Percentiles rank a stretch among this genome's conserved stretches.
phyloP scores from a whole-genome alignment of 2,888 invertebrate species.

The Drosophila maculinotata region DNA sequence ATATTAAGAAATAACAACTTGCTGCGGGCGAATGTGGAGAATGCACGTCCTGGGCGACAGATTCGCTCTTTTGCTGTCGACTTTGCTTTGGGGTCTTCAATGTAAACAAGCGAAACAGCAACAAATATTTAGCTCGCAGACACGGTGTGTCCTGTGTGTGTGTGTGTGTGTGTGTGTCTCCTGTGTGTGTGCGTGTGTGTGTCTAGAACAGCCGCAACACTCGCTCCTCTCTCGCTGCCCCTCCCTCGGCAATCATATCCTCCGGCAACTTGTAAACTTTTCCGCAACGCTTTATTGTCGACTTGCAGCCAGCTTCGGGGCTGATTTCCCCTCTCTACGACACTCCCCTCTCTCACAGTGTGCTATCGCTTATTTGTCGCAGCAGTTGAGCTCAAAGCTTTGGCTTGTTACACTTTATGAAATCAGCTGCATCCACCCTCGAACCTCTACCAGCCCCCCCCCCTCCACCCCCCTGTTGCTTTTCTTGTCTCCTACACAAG shows the following conservation, averaged over 20 bases:
- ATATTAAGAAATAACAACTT: constrained; percentile 79
- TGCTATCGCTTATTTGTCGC: constrained; percentile 73
- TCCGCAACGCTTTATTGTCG: constrained; percentile 61
- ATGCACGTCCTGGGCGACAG: constrained; percentile 24
- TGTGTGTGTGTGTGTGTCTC: constrained; percentile 27
- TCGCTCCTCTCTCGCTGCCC: background rate
- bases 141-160: constrained; percentile 18
- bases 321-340: background rate
- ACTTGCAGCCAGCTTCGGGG: constrained; percentile 41
- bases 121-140: constrained; percentile 75
- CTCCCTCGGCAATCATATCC: background rate
- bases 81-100: constrained; percentile 71
- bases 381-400: constrained; percentile 73
- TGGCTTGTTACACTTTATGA: constrained; percentile 77
- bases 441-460: background rate
- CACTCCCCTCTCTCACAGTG: background rate
- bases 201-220: constrained; percentile 44
- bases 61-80: constrained; percentile 33
- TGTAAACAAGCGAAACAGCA: constrained; percentile 74
- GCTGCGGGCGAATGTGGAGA: constrained; percentile 47
- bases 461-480: background rate
- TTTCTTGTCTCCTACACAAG: constrained; percentile 41
- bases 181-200: constrained; percentile 30
- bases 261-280: constrained; percentile 68
- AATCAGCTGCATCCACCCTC: constrained; percentile 62